These are phyloP conservation scores for Platorchestia sp. DNA, from an alignment of 1,140 invertebrate species.

Conservation along the genomic window DNA sequence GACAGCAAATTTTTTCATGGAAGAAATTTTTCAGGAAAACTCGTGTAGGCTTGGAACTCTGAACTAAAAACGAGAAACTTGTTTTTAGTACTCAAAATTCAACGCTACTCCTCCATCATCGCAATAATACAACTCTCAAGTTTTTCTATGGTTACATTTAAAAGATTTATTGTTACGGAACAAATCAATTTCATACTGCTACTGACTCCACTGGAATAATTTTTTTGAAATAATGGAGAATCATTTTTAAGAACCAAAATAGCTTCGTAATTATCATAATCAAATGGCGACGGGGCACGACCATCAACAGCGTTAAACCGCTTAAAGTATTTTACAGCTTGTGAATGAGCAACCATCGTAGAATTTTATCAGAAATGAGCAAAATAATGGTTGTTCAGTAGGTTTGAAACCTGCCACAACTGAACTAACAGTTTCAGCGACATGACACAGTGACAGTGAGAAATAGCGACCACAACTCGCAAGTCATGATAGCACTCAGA, in stretches of 20 bases:
- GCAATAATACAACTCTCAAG: too few species aligned
- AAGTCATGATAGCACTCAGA: conserved; percentile 51
- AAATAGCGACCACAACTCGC: not conserved
- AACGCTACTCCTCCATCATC: too few species aligned
- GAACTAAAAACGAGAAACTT: too few species aligned
- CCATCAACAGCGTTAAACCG: not conserved
- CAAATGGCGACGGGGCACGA: too few species aligned
- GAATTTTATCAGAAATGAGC: not conserved
- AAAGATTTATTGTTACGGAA: too few species aligned
- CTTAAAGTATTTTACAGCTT: not conserved
- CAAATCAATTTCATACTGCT: too few species aligned
- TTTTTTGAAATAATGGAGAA: not conserved
- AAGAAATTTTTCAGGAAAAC: too few species aligned
- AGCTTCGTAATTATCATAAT: not conserved
- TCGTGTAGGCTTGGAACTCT: too few species aligned
- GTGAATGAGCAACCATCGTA: not conserved
- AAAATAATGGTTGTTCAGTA: not conserved
- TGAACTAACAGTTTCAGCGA: not conserved
- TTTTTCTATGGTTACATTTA: too few species aligned
- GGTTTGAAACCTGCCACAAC: not conserved
- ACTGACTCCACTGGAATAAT: too few species aligned
- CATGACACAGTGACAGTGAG: conserved; percentile 4
- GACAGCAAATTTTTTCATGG: too few species aligned
- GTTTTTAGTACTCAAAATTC: too few species aligned
- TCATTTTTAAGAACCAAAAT: not conserved